Conservation (phyloP, 2,113 vertebrate species). For the Nerophis ophidion region DNA sequence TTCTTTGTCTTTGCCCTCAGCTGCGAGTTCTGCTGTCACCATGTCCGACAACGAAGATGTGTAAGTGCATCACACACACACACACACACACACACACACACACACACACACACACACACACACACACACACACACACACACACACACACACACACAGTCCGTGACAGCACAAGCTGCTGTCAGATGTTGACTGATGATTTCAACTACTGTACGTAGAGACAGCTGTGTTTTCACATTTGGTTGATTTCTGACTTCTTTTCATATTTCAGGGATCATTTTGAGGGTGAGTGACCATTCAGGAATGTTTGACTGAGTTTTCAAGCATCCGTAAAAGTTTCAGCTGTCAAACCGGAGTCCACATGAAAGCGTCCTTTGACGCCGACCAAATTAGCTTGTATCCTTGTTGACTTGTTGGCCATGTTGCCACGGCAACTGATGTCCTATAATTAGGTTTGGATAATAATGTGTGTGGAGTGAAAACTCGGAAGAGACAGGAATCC, state of each 20-base stretch:
- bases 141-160: background rate
- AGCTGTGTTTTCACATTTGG: background rate
- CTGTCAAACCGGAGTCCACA: background rate
- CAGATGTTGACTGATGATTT: background rate
- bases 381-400: background rate
- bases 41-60: constrained; percentile 92
- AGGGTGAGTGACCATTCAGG: constrained; percentile 78
- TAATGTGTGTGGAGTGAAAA: too few species aligned
- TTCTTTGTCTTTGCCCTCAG: constrained; percentile 51
- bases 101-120: too few species aligned
- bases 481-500: too few species aligned
- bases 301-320: constrained; percentile 10
- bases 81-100: too few species aligned
- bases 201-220: background rate
- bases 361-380: constrained; percentile 1
- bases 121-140: too few species aligned
- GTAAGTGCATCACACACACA: constrained; percentile 71
- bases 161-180: background rate
- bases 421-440: constrained; percentile 2
- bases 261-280: constrained; percentile 77
- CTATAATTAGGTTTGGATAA: background rate
- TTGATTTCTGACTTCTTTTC: constrained; percentile 16
- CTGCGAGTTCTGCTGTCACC: constrained; percentile 62
- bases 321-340: background rate
- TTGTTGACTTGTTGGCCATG: background rate